phyloP scores from a whole-genome alignment of 2,888 invertebrate genomes.

The Lasius platythorax region DNA sequence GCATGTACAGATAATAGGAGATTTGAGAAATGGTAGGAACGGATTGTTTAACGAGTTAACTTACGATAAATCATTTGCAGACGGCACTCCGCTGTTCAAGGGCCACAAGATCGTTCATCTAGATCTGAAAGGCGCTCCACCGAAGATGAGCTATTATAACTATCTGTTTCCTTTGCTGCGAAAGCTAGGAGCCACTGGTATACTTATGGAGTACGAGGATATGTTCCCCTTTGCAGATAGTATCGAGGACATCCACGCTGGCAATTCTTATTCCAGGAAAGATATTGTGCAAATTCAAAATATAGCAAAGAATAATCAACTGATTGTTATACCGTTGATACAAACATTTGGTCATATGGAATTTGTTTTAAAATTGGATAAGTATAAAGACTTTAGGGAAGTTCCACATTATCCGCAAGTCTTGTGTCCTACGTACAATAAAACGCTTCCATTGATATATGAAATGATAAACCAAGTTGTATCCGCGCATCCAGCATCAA shows the following conservation, averaged over 20 bases:
- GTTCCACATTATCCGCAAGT: constrained; percentile 88
- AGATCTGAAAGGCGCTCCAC: constrained; percentile 95
- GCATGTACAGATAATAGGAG: constrained; percentile 72
- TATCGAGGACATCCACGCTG: constrained; percentile 88
- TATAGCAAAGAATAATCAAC: constrained; percentile 87
- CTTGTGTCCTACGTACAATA: constrained; percentile 90
- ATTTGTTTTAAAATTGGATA: constrained; percentile 91
- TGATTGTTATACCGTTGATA: constrained; percentile 93
- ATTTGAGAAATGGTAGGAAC: constrained; percentile 59
- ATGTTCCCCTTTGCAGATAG: constrained; percentile 93
- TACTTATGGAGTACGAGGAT: constrained; percentile 95
- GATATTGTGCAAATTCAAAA: constrained; percentile 87
- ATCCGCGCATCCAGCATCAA: constrained; percentile 87
- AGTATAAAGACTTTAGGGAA: constrained; percentile 90
- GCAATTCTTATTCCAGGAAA: constrained; percentile 89
- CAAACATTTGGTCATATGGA: constrained; percentile 96
- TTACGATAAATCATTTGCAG: constrained; percentile 51
- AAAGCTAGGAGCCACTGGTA: constrained; percentile 91
- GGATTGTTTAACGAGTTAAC: constrained; percentile 59
- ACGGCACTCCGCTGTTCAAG: constrained; percentile 77
- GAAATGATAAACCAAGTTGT: constrained; percentile 92
- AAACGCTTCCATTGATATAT: constrained; percentile 88
- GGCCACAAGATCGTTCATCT: constrained; percentile 91
- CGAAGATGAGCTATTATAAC: constrained; percentile 89
- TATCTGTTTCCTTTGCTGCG: constrained; percentile 89